phyloP scores from a whole-genome alignment of 2,113 vertebrate species.

The Phalacrocorax carbo region DNA sequence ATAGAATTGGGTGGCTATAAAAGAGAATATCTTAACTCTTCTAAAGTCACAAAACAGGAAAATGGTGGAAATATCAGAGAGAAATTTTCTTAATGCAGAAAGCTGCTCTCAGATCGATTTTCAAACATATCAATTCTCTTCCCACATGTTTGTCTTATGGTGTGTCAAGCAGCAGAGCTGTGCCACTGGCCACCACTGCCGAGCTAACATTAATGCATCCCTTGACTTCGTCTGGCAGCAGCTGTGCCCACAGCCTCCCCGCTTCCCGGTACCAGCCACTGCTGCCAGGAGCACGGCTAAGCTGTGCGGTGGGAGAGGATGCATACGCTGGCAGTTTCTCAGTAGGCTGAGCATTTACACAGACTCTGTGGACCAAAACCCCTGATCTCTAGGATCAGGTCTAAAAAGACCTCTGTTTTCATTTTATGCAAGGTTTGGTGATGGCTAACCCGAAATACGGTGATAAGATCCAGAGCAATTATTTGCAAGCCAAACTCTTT shows the following conservation, averaged over 20 bases:
- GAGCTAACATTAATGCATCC: background rate
- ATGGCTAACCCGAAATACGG: background rate
- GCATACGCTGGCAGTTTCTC: background rate
- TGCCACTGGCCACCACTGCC: background rate
- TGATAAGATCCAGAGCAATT: background rate
- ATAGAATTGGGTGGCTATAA: background rate
- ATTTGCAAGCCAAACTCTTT: background rate
- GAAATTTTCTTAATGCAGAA: background rate
- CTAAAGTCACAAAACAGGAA: background rate
- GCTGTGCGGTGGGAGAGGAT: background rate
- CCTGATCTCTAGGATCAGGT: background rate
- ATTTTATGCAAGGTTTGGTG: rapidly evolving
- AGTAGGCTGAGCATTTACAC: background rate
- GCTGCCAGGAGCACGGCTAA: background rate
- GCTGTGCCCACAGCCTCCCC: background rate
- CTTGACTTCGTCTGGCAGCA: background rate
- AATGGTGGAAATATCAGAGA: background rate
- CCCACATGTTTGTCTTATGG: background rate
- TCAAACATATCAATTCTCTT: background rate
- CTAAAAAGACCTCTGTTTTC: background rate
- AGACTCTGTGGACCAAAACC: background rate
- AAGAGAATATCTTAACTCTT: background rate
- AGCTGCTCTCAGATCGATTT: background rate
- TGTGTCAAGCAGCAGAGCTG: background rate
- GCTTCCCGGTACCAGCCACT: rapidly evolving